Percentiles rank a stretch among this genome's conserved stretches.
phyloP scores from a whole-genome alignment of 2,888 invertebrate genomes.

The Branchipolynoe longqiensis region DNA sequence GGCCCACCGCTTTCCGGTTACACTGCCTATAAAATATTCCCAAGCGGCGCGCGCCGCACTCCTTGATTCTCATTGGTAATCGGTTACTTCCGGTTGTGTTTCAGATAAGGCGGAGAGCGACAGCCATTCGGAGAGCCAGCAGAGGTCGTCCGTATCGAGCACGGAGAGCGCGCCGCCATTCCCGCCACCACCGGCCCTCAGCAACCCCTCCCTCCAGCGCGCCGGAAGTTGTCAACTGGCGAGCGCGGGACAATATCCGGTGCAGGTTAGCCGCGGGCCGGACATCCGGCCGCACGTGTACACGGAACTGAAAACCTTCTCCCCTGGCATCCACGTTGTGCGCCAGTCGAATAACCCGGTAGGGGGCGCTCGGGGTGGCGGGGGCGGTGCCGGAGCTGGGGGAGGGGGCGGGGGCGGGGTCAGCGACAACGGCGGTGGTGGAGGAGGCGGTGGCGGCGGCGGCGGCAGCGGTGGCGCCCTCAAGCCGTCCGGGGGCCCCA shows the following conservation, averaged over 20 bases:
- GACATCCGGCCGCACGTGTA: conserved; percentile 54
- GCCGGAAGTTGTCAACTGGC: conserved; percentile 13
- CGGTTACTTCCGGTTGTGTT: conserved; percentile 28
- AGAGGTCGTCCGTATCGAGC: conserved; percentile 52
- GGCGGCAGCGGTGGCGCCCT: neutral
- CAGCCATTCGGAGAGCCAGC: conserved; percentile 47
- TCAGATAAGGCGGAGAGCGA: conserved; percentile 50
- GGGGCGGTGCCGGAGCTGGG: neutral
- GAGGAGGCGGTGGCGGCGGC: neutral
- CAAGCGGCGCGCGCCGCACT: neutral
- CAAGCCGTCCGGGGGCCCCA: neutral
- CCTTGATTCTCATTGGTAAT: conserved; percentile 17
- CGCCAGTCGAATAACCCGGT: conserved; percentile 3
- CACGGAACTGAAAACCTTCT: conserved; percentile 51
- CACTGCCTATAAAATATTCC: no score
- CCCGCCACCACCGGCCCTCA: conserved; percentile 11
- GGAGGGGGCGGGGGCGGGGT: neutral
- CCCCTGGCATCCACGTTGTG: conserved; percentile 47
- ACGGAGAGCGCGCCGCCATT: conserved; percentile 31
- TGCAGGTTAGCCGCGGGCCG: conserved; percentile 41
- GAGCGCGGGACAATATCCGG: conserved; percentile 25
- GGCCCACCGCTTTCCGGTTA: no score
- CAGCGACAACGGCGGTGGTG: neutral
- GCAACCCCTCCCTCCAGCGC: neutral
- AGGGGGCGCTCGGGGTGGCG: neutral